Base-by-base conservation (phyloP, 2,797 vertebrate genomes). In the Acanthurus tractus region DNA sequence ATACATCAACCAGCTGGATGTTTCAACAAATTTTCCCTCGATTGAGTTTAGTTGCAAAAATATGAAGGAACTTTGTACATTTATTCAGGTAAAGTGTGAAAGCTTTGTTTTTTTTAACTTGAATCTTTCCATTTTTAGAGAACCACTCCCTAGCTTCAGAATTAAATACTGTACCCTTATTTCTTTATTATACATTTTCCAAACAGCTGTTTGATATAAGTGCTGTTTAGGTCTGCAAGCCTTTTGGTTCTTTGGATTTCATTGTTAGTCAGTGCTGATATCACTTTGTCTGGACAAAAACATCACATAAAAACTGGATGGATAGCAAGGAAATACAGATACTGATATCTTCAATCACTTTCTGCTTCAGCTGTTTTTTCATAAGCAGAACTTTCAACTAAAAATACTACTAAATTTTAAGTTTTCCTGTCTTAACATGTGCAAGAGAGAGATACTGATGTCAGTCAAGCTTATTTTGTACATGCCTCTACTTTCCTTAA, bases 71-170 rank as follows among this genome's bases (percentile, higher is more conserved):
- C 29, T 34, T 1, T 34, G 29, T 34, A 34, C 29, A 18, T n/a
- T 44, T 45, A 62, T 10, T 17, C 0, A 36, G 17, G 6, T 38
- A 5, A 12, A 49, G 25, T 45, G 36, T 56, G 1, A 29, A 17
- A 49, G 5, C 1, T 25, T 2, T 18, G 1, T 0, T 10, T 1
- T 10, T 1, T 44, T 36, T 1, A 6, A 14, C 1, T 36, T 36
- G 0, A 42, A 44, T 3, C 38, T n/a, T 34, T 50, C 0, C 0
- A 34, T 49, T 71, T 59, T 59, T 12, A 46, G 8, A 36, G 2
- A 10, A 23, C 4, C 10, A 20, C 22, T 53, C 23, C 44, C 59
- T 4, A 49, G 22, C 17, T 0, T 62, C n/a, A 22, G 20, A 29
- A 14, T 20, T 13, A 66, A 53, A 48, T 13, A 53, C 5, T 40